Base-by-base conservation (phyloP, 2,113 vertebrate species). In the Notothenia coriiceps region DNA sequence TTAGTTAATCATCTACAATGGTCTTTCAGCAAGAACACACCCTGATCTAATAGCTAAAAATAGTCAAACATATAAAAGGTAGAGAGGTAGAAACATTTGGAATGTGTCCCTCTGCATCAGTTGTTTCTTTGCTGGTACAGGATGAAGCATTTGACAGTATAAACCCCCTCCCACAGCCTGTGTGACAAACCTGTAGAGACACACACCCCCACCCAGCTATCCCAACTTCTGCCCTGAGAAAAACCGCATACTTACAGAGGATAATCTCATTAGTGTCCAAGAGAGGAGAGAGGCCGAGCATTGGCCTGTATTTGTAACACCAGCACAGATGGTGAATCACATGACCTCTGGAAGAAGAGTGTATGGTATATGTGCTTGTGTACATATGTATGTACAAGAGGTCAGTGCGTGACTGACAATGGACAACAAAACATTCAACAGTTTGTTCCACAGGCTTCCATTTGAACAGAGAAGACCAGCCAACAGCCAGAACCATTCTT, bases 201-300 rank as follows among this genome's bases (percentile, higher is more conserved):
- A 40, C 51, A 73, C 22, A 46, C 57, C 52, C 82, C 74, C 68
- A 80, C 74, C 14, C 22, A 79, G 40, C 51, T 55, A 79, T 54
- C 70, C 33, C 61, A 72, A 77, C 73, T 80, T 75, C 47, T 74
- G 57, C 40, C 70, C 63, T 63, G 35, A 84, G 59, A 65, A 60
- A 82, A 60, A 56, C 70, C 20, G 56, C 70, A 85, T 89, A 94
- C 92, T 94, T 93, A 94, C 89, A 87, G 79, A 84, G 60, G 82
- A 85, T 94, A 94, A 96, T 94, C 94, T 88, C 92, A 88, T 94
- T 95, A 93, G 83, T 55, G 82, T 89, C 82, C 74, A 43, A 84
- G 85, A 65, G 77, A 63, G 71, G 70, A 88, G 86, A 22, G 74
- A 86, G 79, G 86, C 75, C 64, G 64, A 74, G 86, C 51, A 71